phyloP scores from a whole-genome alignment of 1,140 invertebrate species.

The Sweltsa coloradensis region DNA sequence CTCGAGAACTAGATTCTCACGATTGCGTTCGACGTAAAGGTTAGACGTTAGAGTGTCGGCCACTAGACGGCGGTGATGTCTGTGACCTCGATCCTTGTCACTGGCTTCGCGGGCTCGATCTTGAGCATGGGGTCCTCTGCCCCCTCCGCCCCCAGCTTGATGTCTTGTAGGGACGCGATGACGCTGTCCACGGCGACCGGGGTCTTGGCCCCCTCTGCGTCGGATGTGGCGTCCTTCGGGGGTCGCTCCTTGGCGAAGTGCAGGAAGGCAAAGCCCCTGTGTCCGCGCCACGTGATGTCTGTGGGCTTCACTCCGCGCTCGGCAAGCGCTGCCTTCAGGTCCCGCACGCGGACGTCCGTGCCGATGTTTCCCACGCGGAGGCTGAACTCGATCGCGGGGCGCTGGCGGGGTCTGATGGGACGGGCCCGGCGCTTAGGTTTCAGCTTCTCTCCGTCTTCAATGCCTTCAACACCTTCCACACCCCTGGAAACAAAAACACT shows the following conservation, averaged over 20 bases:
- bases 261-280: conserved; percentile 46
- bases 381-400: conserved; percentile 36
- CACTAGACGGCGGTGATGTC: conserved; percentile 32
- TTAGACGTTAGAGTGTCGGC: too few relatives aligned
- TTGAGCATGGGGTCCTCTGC: conserved; percentile 20
- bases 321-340: conserved; percentile 46
- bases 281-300: conserved; percentile 51
- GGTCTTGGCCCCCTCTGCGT: conserved; percentile 26
- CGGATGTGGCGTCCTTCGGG: too few relatives aligned
- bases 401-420: conserved; percentile 14
- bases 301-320: conserved; percentile 49
- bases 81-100: conserved; percentile 35
- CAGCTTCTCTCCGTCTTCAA: not conserved
- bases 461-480: too few relatives aligned
- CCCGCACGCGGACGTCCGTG: conserved; percentile 42
- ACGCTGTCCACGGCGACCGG: conserved; percentile 38
- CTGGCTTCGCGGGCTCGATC: conserved; percentile 34
- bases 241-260: conserved; percentile 53
- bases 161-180: conserved; percentile 37
- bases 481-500: too few relatives aligned
- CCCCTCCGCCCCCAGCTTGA: conserved; percentile 26
- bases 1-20: too few relatives aligned
- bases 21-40: too few relatives aligned
- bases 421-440: conserved; percentile 3
- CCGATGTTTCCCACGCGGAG: conserved; percentile 47